Base-by-base conservation (phyloP, 2,113 vertebrate species). In the Mus spicilegus region DNA sequence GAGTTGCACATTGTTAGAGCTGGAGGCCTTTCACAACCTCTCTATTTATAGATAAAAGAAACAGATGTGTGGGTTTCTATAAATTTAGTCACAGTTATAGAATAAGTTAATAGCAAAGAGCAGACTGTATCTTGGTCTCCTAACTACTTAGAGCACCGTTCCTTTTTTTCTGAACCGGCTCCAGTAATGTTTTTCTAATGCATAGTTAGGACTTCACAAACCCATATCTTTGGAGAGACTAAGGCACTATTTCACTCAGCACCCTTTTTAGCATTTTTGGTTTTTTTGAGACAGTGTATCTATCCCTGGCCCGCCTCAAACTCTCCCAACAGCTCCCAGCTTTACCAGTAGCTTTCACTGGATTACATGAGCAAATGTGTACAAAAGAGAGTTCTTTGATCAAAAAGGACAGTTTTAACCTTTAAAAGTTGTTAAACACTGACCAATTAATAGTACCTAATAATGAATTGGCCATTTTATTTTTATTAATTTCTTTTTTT, bases 321-420 rank as follows among this genome's bases (percentile, higher is more conserved):
- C 24, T 84, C 39, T 75, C 20, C 39, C 39, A 42, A 24, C 8
- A 20, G 22, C 20, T 75, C 72, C 39, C 10, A 26, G 20, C 20
- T 9, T 75, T 42, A 75, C 22, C 56, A 39, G 92, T 26, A 39
- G 46, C 30, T 94, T 87, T 95, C 67, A 67, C 39, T 94, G n/a
- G 36, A 61, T 92, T 95, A 94, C 46, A 81, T 95, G 65, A 85
- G 49, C 56, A 90, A 96, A 94, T 67, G 91, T 72, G 89, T 92
- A 14, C 42, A 87, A 84, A 86, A 85, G 80, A 89, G 36, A 84
- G 81, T 90, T 96, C 30, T 94, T 92, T 90, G 33, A 58, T 69
- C 19, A 93, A 90, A 80, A 56, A 46, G 33, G 42, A 28, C 20
- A 61, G 17, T 93, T 72, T 92, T 80, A 81, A 72, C 46, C 36